Base-by-base conservation (phyloP, 2,797 vertebrate genomes). In the Parauchenoglanis ngamensis region DNA sequence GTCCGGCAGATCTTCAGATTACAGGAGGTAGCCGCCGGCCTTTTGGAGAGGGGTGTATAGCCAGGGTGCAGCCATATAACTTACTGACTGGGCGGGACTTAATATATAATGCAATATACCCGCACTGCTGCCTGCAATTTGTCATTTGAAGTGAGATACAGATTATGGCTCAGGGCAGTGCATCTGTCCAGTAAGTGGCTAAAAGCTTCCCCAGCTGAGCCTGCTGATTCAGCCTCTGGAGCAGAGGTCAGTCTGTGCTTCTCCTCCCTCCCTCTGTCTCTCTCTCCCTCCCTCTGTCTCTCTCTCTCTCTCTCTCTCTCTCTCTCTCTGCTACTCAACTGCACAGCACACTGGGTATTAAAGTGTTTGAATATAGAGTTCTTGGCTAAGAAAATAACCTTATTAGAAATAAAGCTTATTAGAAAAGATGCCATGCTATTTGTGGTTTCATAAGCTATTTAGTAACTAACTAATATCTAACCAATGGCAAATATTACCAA, bases 101-200 rank as follows among this genome's bases (percentile, higher is more conserved):
- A 98, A 98, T 98, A 97, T 97, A 98, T 98, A 99, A 98, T 98
- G 97, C 96, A 98, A 97, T 99, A 97, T 98, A 97, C 96, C 87
- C 96, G 95, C 93, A 93, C 94, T 93, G 94, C 86, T 89, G 89
- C 73, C 67, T 95, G 95, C 96, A 97, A 97, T 98, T 98, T 98
- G 97, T 99, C 97, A 98, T 97, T 96, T 94, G 96, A 96, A 96
- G 94, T 92, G 90, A 95, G 96, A 97, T 96, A 95, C 96, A 97
- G 98, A 98, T 98, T 98, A 97, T 98, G 96, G 97, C 97, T 98
- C 96, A 97, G 96, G 98, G 98, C 98, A 95, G 95, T 97, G 96
- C 98, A 99, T 98, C 98, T 99, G 97, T 97, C 96, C 96, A 94
- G 95, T 93, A 95, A 96, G 97, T 95, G 96, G 96, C 96, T 98